phyloP scores from a whole-genome alignment of 2,888 invertebrate genomes.

The Norana najaformis region DNA sequence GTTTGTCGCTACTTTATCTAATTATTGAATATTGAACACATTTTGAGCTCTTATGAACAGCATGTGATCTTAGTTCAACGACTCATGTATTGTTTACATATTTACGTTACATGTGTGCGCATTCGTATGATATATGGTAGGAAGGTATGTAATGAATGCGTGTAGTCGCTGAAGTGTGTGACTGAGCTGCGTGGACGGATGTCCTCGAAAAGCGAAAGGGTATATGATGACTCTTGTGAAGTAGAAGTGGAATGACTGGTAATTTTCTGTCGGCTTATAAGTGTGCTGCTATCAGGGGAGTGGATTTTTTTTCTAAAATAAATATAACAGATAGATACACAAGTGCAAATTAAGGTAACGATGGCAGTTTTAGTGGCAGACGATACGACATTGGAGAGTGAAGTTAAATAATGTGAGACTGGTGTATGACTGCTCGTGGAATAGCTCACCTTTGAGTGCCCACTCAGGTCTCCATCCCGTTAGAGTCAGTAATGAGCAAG shows the following conservation, averaged over 20 bases:
- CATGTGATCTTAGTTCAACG: neutral
- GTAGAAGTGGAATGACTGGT: no score
- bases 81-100: neutral
- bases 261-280: no score
- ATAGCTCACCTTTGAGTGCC: no score
- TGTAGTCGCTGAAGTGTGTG: neutral
- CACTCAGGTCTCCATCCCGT: no score
- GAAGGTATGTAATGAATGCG: neutral
- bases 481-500: no score
- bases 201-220: neutral
- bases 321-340: no score
- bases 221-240: no score
- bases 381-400: no score
- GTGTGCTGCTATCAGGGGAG: neutral
- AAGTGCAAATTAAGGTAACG: no score
- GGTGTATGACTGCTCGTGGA: no score
- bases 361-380: no score
- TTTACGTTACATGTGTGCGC: neutral
- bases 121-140: neutral
- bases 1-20: neutral
- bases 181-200: neutral
- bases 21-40: neutral
- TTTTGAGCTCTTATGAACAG: neutral
- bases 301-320: neutral
- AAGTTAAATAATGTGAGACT: no score